Base-by-base conservation (phyloP, 2,797 vertebrate genomes). In the Trematomus bernacchii region DNA sequence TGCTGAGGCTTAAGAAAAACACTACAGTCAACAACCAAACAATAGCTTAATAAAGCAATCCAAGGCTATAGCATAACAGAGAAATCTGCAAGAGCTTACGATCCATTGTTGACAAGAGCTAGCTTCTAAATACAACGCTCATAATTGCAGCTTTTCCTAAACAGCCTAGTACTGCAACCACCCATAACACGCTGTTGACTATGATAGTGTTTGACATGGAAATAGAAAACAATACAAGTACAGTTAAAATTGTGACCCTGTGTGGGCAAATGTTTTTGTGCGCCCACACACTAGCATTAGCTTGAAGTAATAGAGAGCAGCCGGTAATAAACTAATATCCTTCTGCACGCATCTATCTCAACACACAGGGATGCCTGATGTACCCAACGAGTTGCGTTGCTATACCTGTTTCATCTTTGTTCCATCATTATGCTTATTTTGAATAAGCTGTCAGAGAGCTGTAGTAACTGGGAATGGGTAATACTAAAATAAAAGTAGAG, bases 21-120 rank as follows among this genome's bases (percentile, higher is more conserved):
- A 79, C 76, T 7, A 82, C 73, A 87, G 70, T 87, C 70, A 76
- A 84, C 61, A 68, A 73, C 64, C 53, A 67, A 62, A 77, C 67
- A 58, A 89, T 48, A 72, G 78, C 86, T 91, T 85, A 90, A 90
- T 91, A 91, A 87, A 77, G 62, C 65, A 52, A 82, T 65, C 59
- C 79, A 65, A 84, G 78, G 77, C 68, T 66, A 48, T 37, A 57
- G 58, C 59, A 71, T 70, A 30, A 55, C 10, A 48, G 51, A 79
- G 63, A 67, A 70, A 64, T 57, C 64, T 63, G 61, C 64, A 61
- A 65, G 65, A 68, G 66, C 63, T 77, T 52, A 58, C 65, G 58
- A 72, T 55, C 48, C 71, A 51, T 19, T 66, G 63, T 60, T 77
- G 75, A 85, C 55, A 79, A 40, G 46, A 16, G 10, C n/a, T 10